Base-by-base conservation (phyloP, 2,797 vertebrate species). In the Prunella strophiata region DNA sequence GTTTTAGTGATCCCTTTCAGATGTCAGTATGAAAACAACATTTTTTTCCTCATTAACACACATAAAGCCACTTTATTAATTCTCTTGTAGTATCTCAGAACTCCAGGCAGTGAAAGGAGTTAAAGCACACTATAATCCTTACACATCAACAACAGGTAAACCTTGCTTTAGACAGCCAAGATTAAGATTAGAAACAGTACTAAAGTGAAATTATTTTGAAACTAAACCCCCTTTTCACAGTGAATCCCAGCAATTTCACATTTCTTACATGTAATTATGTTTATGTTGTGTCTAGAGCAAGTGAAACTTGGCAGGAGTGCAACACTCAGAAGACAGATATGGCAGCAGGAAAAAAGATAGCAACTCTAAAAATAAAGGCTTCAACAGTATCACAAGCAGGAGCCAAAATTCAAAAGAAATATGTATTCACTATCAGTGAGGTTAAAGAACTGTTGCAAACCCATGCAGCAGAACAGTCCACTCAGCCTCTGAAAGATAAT, bases 341-440 rank as follows among this genome's bases (percentile, higher is more conserved):
- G 91, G 93, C 94, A 97, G 89, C 19, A 1, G 48, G 34, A 88
- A 66, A 93, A 96, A 91, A 95, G 94, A 96, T 89, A 96, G 89
- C 63, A 88, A 65, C 48, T 93, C 96, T 95, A 97, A 96, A 97
- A 97, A 97, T 96, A 97, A 95, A 96, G 82, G 14, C 76, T 95
- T 22, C 70, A 93, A 85, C 48, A 66, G 62, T 50, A 91, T 72
- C 91, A 73, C 14, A 83, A 89, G 26, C 72, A 74, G 42, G 42
- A 95, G 78, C 75, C 79, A 93, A 89, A 85, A 83, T 1, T 11
- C 72, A 82, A 72, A 76, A 82, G 74, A 89, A 83, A 68, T n/a
- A 61, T 4, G 2, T 45, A 29, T 65, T 89, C 9, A 1, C 50
- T 83, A 25, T 89, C 68, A 83, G 52, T 1, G 4, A 74, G 47